Conservation (phyloP, 2,888 invertebrate species). For the Cerastis leucographa region DNA sequence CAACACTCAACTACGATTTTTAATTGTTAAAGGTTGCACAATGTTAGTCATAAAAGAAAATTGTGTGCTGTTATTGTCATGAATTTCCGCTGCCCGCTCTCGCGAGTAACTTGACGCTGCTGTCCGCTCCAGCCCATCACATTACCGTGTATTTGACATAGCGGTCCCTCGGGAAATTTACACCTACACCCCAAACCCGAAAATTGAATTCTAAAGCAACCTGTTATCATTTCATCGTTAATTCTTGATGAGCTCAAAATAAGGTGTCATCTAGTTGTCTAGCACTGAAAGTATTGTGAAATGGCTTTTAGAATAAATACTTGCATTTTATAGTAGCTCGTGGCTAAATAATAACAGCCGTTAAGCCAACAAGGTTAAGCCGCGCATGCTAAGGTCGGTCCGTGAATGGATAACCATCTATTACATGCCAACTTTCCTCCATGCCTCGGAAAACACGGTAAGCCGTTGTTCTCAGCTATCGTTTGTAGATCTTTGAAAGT, state of each 20-base stretch:
- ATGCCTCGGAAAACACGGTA: not conserved
- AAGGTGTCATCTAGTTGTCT: constrained; percentile 59
- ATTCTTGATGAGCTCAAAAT: constrained; percentile 66
- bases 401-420: not conserved
- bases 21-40: not conserved
- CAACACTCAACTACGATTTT: not conserved
- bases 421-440: not conserved
- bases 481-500: not conserved
- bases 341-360: not conserved
- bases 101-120: constrained; percentile 10
- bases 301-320: constrained; percentile 33
- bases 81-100: constrained; percentile 1
- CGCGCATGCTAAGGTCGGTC: not conserved
- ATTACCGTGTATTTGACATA: constrained; percentile 70
- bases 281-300: constrained; percentile 41
- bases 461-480: not conserved
- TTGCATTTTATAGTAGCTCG: constrained; percentile 1
- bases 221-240: constrained; percentile 67
- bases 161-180: constrained; percentile 69
- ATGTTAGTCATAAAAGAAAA: not conserved
- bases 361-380: not conserved
- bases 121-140: constrained; percentile 60
- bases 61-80: too few species aligned
- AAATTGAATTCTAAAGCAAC: constrained; percentile 73
- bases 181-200: constrained; percentile 65